Conservation (phyloP, 2,888 invertebrate species). For the Mactromeris polynyma region DNA sequence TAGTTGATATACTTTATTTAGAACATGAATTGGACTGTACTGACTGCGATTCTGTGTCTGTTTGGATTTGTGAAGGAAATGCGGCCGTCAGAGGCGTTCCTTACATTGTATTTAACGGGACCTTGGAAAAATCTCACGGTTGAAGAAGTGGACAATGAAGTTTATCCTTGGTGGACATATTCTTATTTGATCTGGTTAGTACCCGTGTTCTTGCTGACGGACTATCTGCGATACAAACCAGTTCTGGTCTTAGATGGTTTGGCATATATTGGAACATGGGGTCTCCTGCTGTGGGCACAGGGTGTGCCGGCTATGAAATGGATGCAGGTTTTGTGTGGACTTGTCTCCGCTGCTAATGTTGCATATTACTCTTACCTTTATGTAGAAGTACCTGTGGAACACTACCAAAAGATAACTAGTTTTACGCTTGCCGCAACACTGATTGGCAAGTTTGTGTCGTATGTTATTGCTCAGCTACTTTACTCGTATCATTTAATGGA, state of each 20-base stretch:
- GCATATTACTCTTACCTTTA: constrained; percentile 98
- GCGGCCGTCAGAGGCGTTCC: constrained; percentile 54
- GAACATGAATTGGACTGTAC: constrained; percentile 39
- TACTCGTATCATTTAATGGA: constrained; percentile 90
- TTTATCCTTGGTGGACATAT: constrained; percentile 96
- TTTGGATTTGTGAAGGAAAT: constrained; percentile 54
- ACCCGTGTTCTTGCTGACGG: constrained; percentile 94
- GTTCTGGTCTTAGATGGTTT: constrained; percentile 94
- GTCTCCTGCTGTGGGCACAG: constrained; percentile 92
- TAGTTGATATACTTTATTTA: too few species aligned
- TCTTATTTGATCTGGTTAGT: constrained; percentile 92
- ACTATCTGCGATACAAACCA: constrained; percentile 93
- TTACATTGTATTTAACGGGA: constrained; percentile 49
- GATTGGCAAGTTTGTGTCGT: constrained; percentile 93
- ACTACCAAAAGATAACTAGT: constrained; percentile 94
- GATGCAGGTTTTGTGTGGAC: constrained; percentile 93
- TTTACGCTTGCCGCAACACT: constrained; percentile 94
- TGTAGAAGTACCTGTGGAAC: constrained; percentile 93
- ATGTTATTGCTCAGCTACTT: constrained; percentile 92
- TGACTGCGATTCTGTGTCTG: constrained; percentile 21
- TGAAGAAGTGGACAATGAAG: constrained; percentile 87
- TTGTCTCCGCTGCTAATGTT: constrained; percentile 95
- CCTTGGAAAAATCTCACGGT: constrained; percentile 56
- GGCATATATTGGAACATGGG: constrained; percentile 92
- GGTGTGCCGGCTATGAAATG: constrained; percentile 91